Percentiles rank a stretch among this genome's conserved stretches.
These are phyloP conservation scores for Rosalia funebris DNA, from an alignment of 2,888 invertebrate genomes.

Conservation along the genomic window DNA sequence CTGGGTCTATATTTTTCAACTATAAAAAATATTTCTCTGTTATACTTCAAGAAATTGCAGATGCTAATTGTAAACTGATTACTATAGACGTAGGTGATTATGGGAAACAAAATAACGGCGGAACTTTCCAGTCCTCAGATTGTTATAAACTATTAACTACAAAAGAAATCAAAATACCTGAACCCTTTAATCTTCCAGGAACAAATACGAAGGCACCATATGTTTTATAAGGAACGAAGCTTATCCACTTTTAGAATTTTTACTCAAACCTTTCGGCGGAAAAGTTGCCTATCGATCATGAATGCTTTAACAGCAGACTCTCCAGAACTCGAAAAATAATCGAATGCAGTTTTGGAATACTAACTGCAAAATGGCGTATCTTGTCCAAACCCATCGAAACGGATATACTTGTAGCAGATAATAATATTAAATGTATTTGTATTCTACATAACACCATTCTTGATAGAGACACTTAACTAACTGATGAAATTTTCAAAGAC, in stretches of 20 bases:
- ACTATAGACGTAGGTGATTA: slow-evolving; percentile 44
- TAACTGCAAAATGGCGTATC: slow-evolving; percentile 23
- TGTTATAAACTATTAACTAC: slow-evolving; percentile 31
- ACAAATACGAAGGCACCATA: slow-evolving; percentile 33
- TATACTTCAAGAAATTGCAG: slow-evolving; percentile 36
- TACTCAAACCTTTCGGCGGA: slow-evolving; percentile 33
- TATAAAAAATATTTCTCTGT: slow-evolving; percentile 38
- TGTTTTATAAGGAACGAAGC: slow-evolving; percentile 43
- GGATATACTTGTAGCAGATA: slow-evolving; percentile 3
- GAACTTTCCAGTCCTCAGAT: slow-evolving; percentile 37
- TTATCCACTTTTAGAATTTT: slow-evolving; percentile 31
- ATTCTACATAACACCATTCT: slow-evolving; percentile 18
- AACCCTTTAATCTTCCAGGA: slow-evolving; percentile 34
- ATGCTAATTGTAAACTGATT: slow-evolving; percentile 41
- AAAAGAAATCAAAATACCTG: slow-evolving; percentile 30
- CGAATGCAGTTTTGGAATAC: slow-evolving; percentile 51
- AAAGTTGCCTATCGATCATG: slow-evolving; percentile 12
- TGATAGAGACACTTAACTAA: no score
- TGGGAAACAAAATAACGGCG: slow-evolving; percentile 47
- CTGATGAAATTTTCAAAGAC: slow-evolving; percentile 8
- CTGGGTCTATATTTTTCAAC: slow-evolving; percentile 29
- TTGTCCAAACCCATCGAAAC: slow-evolving; percentile 16
- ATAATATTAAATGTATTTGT: slow-evolving; percentile 15
- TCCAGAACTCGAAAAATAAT: slow-evolving; percentile 36
- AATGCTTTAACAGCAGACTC: slow-evolving; percentile 31